phyloP scores from a whole-genome alignment of 2,797 vertebrate species.

The Neosilurus mollespiculum region DNA sequence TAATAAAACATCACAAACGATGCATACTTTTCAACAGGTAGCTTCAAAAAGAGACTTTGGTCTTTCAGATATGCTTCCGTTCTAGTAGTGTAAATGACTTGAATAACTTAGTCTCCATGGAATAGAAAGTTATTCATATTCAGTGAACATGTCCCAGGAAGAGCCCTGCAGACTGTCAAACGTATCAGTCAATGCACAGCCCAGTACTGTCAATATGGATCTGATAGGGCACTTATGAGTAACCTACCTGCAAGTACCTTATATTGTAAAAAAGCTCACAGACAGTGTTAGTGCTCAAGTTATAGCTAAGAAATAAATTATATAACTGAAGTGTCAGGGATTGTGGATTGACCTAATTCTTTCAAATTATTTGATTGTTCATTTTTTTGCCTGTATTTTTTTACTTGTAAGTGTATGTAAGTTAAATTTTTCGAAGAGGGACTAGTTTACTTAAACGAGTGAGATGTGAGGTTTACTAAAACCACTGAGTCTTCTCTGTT shows the following conservation, averaged over 20 bases:
- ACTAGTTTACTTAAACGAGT: not conserved
- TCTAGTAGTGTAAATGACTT: slow-evolving; percentile 7
- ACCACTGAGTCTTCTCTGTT: not conserved
- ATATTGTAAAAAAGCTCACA: not conserved
- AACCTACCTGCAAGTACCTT: not conserved
- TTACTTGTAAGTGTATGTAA: not conserved
- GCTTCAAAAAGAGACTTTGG: slow-evolving; percentile 24
- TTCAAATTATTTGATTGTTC: not conserved
- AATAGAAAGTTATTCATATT: not conserved
- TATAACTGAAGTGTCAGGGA: not conserved
- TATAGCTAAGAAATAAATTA: not conserved
- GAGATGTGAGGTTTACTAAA: not conserved
- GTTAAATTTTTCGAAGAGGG: not conserved
- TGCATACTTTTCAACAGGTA: slow-evolving; percentile 38
- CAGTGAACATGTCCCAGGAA: not conserved
- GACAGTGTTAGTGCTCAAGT: not conserved
- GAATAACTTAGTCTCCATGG: not conserved
- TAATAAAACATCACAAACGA: slow-evolving; percentile 48
- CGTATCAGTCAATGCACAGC: not conserved
- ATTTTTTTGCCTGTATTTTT: not conserved
- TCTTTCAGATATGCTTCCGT: not conserved
- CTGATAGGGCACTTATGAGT: not conserved
- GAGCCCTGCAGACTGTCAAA: not conserved
- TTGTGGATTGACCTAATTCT: not conserved
- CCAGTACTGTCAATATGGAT: not conserved